Conservation (phyloP, 2,888 invertebrate species). For the Fragum fragum region DNA sequence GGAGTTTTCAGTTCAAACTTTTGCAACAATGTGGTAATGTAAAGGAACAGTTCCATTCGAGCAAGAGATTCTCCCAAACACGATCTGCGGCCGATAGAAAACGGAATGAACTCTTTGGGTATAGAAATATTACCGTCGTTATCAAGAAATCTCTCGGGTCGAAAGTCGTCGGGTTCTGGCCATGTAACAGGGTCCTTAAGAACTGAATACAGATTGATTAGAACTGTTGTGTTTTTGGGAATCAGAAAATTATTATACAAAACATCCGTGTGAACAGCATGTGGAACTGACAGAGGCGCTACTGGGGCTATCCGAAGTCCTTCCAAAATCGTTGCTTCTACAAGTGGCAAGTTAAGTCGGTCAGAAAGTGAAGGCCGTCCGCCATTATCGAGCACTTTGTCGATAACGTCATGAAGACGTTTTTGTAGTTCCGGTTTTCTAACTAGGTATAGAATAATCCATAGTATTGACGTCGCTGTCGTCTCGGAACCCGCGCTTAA, state of each 20-base stretch:
- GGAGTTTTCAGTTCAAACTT: constrained; percentile 41
- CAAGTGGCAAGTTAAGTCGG: constrained; percentile 40
- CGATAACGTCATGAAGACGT: constrained; percentile 53
- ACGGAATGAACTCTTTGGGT: constrained; percentile 61
- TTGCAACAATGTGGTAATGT: constrained; percentile 51
- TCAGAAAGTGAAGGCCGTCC: constrained; percentile 40
- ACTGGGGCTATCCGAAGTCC: constrained; percentile 51
- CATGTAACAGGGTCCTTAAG: constrained; percentile 50
- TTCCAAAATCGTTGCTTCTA: constrained; percentile 61
- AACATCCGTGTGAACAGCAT: constrained; percentile 50
- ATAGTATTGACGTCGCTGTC: constrained; percentile 58
- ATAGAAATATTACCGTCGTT: constrained; percentile 17
- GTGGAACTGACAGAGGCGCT: constrained; percentile 58
- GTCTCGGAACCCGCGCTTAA: constrained; percentile 67
- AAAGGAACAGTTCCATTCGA: constrained; percentile 66
- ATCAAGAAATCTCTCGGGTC: constrained; percentile 57
- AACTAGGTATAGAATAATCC: constrained; percentile 64
- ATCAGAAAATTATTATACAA: constrained; percentile 45
- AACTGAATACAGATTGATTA: constrained; percentile 54
- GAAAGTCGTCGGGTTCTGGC: constrained; percentile 52
- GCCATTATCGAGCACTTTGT: constrained; percentile 42
- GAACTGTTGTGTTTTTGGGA: constrained; percentile 56
- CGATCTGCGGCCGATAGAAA: constrained; percentile 52
- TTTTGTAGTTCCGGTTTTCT: constrained; percentile 58
- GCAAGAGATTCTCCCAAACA: constrained; percentile 66